Evolutionary conservation across 2,113 vertebrate genomes (phyloP).

Genomic region (Acrocephalus kingi): DNA sequence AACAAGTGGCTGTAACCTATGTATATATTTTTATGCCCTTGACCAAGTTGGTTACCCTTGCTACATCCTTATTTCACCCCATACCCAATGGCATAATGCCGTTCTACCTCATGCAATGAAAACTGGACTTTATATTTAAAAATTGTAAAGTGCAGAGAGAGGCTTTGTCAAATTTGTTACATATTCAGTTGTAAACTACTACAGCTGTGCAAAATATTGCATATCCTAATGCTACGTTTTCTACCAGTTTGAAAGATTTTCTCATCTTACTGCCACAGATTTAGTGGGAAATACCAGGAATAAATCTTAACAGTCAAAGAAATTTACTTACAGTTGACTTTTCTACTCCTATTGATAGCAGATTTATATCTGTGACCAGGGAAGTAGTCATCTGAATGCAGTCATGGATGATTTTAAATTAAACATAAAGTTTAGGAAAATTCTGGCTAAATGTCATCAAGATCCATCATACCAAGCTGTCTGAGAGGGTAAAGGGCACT

Average conservation of each 20-base stretch:
- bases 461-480: conserved; percentile 47
- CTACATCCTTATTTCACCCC: background rate
- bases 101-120: background rate
- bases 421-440: conserved; percentile 67
- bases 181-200: background rate
- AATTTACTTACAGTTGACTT: conserved; percentile 60
- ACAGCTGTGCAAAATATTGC: background rate
- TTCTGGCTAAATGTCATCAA: conserved; percentile 67
- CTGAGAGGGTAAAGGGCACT: conserved; percentile 6
- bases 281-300: background rate
- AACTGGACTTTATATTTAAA: background rate
- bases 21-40: background rate
- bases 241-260: background rate
- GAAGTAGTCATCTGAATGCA: conserved; percentile 39
- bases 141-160: background rate
- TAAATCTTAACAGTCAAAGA: conserved; percentile 22
- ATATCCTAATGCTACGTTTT: background rate
- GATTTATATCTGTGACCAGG: conserved; percentile 51
- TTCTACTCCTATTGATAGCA: conserved; percentile 23
- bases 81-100: background rate
- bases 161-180: background rate
- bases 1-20: background rate
- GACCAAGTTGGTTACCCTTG: background rate
- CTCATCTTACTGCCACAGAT: background rate
- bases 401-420: conserved; percentile 60